Evolutionary conservation across 92 coral and sea anemone species (phyloP).

Genomic region (Virgularia gustaviana): DNA sequence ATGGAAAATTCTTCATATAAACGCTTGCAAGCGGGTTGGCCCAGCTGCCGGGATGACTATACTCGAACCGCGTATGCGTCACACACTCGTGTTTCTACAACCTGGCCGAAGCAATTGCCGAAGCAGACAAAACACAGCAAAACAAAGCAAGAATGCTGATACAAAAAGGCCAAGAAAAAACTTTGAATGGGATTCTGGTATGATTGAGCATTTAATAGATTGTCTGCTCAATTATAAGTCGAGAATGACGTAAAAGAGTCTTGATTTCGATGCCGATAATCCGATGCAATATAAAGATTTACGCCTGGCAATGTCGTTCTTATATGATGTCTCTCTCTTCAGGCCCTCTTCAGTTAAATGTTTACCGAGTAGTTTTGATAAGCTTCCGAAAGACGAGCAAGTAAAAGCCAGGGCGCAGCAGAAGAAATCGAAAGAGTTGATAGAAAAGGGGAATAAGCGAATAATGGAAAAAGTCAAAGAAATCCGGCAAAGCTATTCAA

Average conservation of each 20-base stretch:
- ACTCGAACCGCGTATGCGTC: no score
- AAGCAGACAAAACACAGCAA: no score
- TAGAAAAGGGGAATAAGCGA: conserved; percentile 49
- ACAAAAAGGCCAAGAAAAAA: no score
- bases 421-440: conserved; percentile 49
- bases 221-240: conserved; percentile 38
- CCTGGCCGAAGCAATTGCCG: no score
- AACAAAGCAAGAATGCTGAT: no score
- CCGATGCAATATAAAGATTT: conserved; percentile 49
- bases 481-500: conserved; percentile 54
- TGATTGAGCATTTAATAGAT: conserved; percentile 38
- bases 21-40: no score
- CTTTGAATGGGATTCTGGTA: conserved; percentile 25
- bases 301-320: conserved; percentile 43
- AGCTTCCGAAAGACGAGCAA: conserved; percentile 37
- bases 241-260: conserved; percentile 37
- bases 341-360: conserved; percentile 28
- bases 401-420: conserved; percentile 27
- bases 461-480: conserved; percentile 55
- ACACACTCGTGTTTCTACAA: no score
- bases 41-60: no score
- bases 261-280: conserved; percentile 48
- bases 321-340: conserved; percentile 29
- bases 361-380: conserved; percentile 36
- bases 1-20: no score